Base-by-base conservation (phyloP, 2,113 vertebrate genomes). In the Aepyceros melampus region DNA sequence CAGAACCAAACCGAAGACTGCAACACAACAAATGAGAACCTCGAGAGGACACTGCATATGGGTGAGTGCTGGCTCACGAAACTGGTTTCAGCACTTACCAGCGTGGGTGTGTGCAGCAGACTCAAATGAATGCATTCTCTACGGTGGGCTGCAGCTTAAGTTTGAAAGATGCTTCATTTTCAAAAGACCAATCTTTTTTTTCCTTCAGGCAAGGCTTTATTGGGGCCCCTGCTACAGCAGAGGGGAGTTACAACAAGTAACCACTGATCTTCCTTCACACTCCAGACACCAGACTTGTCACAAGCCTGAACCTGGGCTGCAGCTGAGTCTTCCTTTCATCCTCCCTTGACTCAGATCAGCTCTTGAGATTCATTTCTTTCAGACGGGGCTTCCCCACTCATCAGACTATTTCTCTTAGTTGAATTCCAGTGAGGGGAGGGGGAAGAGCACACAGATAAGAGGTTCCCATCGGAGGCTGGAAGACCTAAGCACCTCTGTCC, bases 371-470 rank as follows among this genome's bases (percentile, higher is more conserved):
- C 45, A n/a, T 31, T 47, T 74, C 78, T 79, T 49, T 25, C 27
- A n/a, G 40, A 23, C 0, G 13, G 45, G 60, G 27, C 67, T 33
- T 58, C 36, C 79, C 10, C 19, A 9, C 16, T 14, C 51, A 84
- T 21, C 56, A 60, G 31, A 51, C 8, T 1, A 49, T 13, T 94
- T 67, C 86, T 93, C 60, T 31, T 40, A 21, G 49, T 27, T 89
- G 67, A 62, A 43, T 33, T 56, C 25, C 51, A 55, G 55, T 4
- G 43, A 40, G 78, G 40, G 14, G 8, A 78, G 40, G 40, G 29
- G 33, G 17, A 9, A 49, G 0, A 25, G 29, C 2, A 19, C 16
- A 21, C 0, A 43, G 15, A 19, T 0, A 12, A 14, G 58, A 76
- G 53, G 27, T 64, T 62, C 71, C 62, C 11, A 7, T 3, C 2